Conservation (phyloP, 2,797 vertebrate species). For the Neopelma chrysocephalum region DNA sequence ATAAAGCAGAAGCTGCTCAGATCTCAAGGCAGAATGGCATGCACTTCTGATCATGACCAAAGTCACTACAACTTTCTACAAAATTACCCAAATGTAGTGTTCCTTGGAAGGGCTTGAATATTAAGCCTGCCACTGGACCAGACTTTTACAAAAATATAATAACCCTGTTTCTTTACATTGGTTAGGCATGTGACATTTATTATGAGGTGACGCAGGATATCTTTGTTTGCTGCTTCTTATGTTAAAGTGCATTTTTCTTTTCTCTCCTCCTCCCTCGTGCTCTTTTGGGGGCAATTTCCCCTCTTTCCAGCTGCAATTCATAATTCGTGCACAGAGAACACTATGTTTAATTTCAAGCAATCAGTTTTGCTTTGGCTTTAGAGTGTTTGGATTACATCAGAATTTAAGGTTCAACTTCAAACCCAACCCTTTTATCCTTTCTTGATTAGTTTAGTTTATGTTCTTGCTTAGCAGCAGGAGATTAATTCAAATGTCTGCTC, state of each 20-base stretch:
- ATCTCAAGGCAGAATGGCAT: neutral
- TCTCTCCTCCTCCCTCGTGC: neutral
- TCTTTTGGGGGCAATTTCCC: slow-evolving; percentile 11
- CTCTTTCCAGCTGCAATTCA: neutral
- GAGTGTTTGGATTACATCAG: slow-evolving; percentile 44
- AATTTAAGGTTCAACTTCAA: slow-evolving; percentile 42
- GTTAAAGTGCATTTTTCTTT: neutral
- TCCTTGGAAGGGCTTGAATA: neutral
- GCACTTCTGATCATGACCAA: neutral
- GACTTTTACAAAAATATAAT: neutral
- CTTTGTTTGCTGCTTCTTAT: neutral
- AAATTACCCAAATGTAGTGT: neutral
- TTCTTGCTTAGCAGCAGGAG: neutral
- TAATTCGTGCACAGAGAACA: neutral
- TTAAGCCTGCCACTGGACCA: neutral
- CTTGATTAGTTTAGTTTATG: slow-evolving; percentile 35
- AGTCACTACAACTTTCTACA: neutral
- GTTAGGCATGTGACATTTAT: neutral
- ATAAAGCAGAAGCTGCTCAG: slow-evolving; percentile 8
- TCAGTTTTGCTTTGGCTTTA: slow-evolving; percentile 23
- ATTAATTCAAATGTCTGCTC: slow-evolving; percentile 14
- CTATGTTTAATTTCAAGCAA: neutral
- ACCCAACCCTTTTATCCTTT: slow-evolving; percentile 33
- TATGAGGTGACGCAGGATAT: neutral
- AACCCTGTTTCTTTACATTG: neutral